These are phyloP conservation scores for Neodontobutis hainanensis DNA, from an alignment of 2,113 vertebrate genomes.

Conservation along the genomic window DNA sequence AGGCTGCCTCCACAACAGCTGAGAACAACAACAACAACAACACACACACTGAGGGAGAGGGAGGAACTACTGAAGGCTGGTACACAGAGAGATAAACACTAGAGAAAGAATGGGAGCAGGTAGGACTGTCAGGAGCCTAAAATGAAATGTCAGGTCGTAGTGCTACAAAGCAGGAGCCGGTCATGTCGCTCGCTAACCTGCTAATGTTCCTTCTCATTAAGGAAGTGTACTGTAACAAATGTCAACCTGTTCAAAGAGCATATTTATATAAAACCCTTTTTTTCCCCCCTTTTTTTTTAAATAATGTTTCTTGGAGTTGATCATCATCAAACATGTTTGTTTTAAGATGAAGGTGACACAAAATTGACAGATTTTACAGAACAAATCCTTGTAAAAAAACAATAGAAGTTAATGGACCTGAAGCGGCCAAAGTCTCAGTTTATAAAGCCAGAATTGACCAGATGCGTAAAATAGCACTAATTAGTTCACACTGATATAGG, in stretches of 20 bases:
- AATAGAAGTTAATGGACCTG: constrained; percentile 1
- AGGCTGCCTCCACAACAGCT: constrained; percentile 29
- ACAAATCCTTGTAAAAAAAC: background rate
- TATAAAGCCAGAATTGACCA: too few relatives aligned
- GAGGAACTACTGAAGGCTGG: background rate
- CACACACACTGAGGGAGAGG: constrained; percentile 1
- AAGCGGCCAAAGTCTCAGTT: background rate
- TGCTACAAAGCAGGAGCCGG: constrained; percentile 16
- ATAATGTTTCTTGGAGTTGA: background rate
- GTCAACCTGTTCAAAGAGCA: background rate
- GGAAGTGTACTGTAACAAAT: constrained; percentile 15
- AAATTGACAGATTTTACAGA: background rate
- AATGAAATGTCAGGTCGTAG: too few relatives aligned
- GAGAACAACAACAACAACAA: constrained; percentile 32
- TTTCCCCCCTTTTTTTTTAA: too few relatives aligned
- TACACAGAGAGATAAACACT: constrained; percentile 5
- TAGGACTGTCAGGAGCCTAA: background rate
- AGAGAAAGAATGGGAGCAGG: constrained; percentile 2
- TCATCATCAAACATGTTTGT: background rate
- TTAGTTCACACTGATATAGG: too few relatives aligned
- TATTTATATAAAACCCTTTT: too few relatives aligned
- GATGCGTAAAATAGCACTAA: too few relatives aligned
- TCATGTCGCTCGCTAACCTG: constrained; percentile 10
- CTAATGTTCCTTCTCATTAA: constrained; percentile 7
- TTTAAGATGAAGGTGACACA: background rate